Percentiles rank a stretch among this genome's conserved stretches.
phyloP scores from a whole-genome alignment of 64 coral and sea anemone species.

The Orbicella faveolata region DNA sequence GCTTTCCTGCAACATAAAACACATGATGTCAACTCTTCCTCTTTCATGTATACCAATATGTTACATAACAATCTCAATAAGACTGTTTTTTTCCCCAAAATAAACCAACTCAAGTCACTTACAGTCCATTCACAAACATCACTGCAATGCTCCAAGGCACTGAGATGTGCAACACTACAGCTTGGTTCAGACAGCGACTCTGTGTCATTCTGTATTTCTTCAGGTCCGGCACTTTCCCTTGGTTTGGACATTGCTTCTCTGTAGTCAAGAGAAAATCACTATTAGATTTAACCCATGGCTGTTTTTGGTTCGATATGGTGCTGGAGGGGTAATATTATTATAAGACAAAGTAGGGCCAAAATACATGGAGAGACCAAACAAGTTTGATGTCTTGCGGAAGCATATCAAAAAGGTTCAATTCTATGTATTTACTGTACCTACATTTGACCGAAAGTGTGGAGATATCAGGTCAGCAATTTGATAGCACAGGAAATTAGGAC shows the following conservation, averaged over 20 bases:
- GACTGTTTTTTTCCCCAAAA: neutral
- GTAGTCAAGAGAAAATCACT: neutral
- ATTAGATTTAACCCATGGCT: too few relatives aligned
- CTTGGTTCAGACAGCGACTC: neutral
- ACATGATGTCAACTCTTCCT: neutral
- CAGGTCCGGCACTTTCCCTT: neutral
- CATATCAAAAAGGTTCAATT: too few relatives aligned
- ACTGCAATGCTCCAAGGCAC: neutral
- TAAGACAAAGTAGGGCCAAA: too few relatives aligned
- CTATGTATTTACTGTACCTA: too few relatives aligned
- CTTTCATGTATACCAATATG: neutral
- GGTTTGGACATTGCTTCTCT: slow-evolving; percentile 31
- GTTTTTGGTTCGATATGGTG: too few relatives aligned
- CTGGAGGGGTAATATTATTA: too few relatives aligned
- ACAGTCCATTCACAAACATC: slow-evolving; percentile 64
- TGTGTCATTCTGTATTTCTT: neutral
- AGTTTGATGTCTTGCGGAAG: too few relatives aligned
- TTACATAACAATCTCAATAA: neutral
- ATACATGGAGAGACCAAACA: too few relatives aligned
- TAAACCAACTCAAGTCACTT: neutral
- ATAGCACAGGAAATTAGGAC: too few relatives aligned
- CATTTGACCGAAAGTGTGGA: too few relatives aligned
- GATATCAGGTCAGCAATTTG: too few relatives aligned
- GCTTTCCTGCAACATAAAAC: slow-evolving; percentile 52
- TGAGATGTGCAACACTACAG: neutral